These are phyloP conservation scores for Nomada ruficornis DNA, from an alignment of 2,888 invertebrate genomes.

Conservation along the genomic window DNA sequence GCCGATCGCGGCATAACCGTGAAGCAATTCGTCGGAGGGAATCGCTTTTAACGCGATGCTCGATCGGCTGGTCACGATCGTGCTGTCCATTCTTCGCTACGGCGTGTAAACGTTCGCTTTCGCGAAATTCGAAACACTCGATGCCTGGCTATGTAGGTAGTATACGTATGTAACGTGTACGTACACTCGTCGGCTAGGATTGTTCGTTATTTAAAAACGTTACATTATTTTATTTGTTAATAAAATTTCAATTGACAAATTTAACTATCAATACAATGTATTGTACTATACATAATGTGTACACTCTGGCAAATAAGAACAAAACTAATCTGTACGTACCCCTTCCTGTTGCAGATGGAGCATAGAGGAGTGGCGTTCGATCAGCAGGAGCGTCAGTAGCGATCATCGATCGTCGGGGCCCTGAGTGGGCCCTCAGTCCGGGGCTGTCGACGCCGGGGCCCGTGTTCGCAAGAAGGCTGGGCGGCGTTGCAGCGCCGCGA, in stretches of 20 bases:
- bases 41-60: conserved; percentile 63
- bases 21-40: conserved; percentile 62
- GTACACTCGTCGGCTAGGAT: conserved; percentile 39
- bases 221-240: neutral
- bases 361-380: conserved; percentile 70
- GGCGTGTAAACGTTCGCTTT: conserved; percentile 45
- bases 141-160: conserved; percentile 31
- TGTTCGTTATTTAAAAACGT: neutral
- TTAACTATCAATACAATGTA: no score
- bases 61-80: conserved; percentile 61
- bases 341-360: conserved; percentile 77
- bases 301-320: no score
- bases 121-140: conserved; percentile 70
- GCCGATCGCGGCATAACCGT: conserved; percentile 59
- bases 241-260: no score
- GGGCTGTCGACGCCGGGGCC: conserved; percentile 59
- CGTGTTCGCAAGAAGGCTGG: conserved; percentile 55
- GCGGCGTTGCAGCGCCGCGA: conserved; percentile 79
- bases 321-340: neutral
- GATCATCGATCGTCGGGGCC: conserved; percentile 42
- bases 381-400: conserved; percentile 70
- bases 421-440: conserved; percentile 58
- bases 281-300: no score
- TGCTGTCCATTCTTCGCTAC: conserved; percentile 36
- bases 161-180: conserved; percentile 33